These are phyloP conservation scores for Heliornis fulica DNA, from an alignment of 2,113 vertebrate species.

Conservation along the genomic window DNA sequence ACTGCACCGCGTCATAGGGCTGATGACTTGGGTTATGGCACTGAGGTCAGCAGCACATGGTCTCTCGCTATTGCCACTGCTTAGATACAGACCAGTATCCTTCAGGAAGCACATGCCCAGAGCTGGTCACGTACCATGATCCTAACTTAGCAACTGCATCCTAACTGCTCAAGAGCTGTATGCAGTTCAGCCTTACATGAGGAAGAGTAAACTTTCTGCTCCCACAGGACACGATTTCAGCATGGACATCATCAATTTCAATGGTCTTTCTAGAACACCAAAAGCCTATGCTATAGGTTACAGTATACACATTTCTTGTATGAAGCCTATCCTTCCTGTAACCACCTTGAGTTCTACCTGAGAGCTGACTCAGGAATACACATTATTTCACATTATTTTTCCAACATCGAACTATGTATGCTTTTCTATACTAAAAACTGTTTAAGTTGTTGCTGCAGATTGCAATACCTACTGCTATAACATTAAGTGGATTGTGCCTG, in stretches of 20 bases:
- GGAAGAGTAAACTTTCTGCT: neutral
- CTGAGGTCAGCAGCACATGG: accelerated
- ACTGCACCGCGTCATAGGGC: accelerated
- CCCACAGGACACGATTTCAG: neutral
- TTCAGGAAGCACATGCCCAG: neutral
- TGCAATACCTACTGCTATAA: neutral
- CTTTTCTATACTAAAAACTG: neutral
- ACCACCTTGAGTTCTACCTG: neutral
- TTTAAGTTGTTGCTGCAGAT: neutral
- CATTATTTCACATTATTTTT: too few species aligned
- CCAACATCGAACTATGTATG: neutral
- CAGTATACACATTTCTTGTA: neutral
- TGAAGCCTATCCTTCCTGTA: neutral
- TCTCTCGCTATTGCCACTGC: neutral
- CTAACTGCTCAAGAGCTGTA: neutral
- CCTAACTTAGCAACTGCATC: neutral
- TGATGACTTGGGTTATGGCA: neutral
- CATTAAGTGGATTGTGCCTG: neutral
- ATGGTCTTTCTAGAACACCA: neutral
- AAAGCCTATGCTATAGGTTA: neutral
- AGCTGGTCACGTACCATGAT: neutral
- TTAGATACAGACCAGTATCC: neutral
- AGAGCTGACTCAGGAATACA: neutral
- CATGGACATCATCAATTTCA: neutral
- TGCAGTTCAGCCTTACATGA: neutral